Evolutionary conservation across 2,797 vertebrate genomes (phyloP).

Genomic region (Rhinogobio ventralis): DNA sequence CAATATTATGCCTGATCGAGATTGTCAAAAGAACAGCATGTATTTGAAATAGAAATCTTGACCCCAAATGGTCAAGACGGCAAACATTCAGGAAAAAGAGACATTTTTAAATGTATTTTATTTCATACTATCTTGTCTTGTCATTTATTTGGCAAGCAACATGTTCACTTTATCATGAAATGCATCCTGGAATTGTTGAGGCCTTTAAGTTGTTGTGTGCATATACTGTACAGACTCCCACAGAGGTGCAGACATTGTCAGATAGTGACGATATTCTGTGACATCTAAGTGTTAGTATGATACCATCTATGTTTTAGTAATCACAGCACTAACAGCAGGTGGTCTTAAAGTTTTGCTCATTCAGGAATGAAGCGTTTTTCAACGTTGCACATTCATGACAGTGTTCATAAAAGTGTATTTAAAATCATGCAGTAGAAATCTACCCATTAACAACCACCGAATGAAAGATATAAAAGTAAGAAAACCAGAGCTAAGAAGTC

Average conservation of each 20-base stretch:
- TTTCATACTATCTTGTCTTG: constrained; percentile 37
- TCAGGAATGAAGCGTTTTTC: not conserved
- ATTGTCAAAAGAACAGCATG: too few species aligned
- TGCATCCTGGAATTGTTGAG: constrained; percentile 38
- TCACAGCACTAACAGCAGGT: constrained; percentile 12
- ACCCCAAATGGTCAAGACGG: not conserved
- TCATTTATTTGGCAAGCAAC: constrained; percentile 62
- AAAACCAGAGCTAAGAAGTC: constrained; percentile 43
- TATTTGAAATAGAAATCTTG: not conserved
- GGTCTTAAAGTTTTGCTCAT: not conserved
- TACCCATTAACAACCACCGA: constrained; percentile 13
- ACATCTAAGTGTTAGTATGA: constrained; percentile 4
- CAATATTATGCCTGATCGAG: too few species aligned
- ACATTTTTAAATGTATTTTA: constrained; percentile 24
- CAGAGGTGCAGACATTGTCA: constrained; percentile 13
- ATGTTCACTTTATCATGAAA: constrained; percentile 62
- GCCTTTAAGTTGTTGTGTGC: constrained; percentile 23
- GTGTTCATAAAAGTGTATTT: not conserved
- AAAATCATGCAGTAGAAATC: constrained; percentile 54
- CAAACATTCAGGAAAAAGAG: not conserved
- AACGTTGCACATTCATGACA: not conserved
- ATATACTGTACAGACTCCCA: constrained; percentile 41
- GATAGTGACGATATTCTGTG: not conserved
- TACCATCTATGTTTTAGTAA: not conserved
- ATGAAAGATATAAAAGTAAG: constrained; percentile 49